Percentiles rank a stretch among this genome's conserved stretches.
Evolutionary conservation across 2,888 invertebrate genomes (phyloP).

Genomic region (Balanococcus diminutus): DNA sequence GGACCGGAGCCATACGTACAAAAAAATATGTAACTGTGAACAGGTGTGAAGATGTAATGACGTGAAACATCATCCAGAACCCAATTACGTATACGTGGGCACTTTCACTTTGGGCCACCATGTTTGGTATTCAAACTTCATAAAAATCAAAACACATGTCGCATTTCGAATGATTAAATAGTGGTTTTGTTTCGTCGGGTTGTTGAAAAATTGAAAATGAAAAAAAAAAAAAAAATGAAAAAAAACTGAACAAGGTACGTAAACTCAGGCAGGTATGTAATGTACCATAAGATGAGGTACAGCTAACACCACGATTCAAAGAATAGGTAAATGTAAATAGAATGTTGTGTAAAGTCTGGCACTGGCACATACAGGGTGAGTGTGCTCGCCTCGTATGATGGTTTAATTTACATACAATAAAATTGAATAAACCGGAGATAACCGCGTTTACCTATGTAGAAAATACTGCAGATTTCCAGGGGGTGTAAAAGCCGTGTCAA

Average conservation of each 20-base stretch:
- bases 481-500: neutral
- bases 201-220: neutral
- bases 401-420: constrained; percentile 31
- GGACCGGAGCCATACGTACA: neutral
- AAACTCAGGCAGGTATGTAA: neutral
- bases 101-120: constrained; percentile 48
- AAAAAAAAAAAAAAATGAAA: neutral
- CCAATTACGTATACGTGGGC: neutral
- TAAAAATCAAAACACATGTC: constrained; percentile 41
- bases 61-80: constrained; percentile 9
- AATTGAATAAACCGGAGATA: neutral
- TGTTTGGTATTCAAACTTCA: constrained; percentile 46
- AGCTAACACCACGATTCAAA: neutral
- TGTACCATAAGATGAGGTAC: neutral
- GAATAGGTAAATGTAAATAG: neutral
- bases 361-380: neutral
- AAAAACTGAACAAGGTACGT: no score
- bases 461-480: neutral
- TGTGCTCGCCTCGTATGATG: neutral
- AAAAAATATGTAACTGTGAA: constrained; percentile 13
- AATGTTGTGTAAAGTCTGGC: neutral
- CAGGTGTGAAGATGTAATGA: constrained; percentile 37
- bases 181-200: neutral
- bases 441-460: neutral
- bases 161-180: constrained; percentile 31